Conservation (phyloP, 2,888 invertebrate species). For the Hololepta plana region DNA sequence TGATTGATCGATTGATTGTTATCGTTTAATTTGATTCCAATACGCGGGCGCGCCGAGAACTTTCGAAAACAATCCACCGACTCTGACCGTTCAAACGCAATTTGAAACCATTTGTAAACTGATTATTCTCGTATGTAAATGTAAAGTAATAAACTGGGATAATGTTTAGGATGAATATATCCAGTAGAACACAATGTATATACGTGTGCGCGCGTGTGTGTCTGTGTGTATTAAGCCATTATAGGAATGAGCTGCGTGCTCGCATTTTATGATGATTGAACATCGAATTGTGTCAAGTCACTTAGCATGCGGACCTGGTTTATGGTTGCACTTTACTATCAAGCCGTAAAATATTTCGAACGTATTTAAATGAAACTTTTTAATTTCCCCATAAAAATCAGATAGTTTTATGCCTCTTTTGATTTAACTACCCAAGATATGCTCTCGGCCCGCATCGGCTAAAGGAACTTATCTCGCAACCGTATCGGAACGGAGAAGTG, state of each 20-base stretch:
- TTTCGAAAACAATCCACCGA: too few species aligned
- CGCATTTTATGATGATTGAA: slow-evolving; percentile 26
- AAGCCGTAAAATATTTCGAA: slow-evolving; percentile 24
- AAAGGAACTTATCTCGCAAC: slow-evolving; percentile 13
- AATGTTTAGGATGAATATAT: too few species aligned
- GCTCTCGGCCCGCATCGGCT: slow-evolving; percentile 15
- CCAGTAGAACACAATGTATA: too few species aligned
- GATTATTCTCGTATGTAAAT: too few species aligned
- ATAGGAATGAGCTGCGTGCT: slow-evolving; percentile 19
- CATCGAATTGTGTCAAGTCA: slow-evolving; percentile 24
- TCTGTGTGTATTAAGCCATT: slow-evolving; percentile 20
- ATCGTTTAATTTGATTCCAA: too few species aligned
- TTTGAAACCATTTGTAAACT: too few species aligned
- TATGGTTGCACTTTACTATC: slow-evolving; percentile 24
- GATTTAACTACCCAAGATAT: slow-evolving; percentile 20
- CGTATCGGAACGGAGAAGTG: slow-evolving; percentile 16
- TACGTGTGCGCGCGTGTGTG: too few species aligned
- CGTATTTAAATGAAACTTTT: slow-evolving; percentile 27
- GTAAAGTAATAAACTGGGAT: too few species aligned
- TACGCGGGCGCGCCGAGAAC: too few species aligned
- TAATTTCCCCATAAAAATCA: slow-evolving; percentile 26
- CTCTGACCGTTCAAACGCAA: too few species aligned
- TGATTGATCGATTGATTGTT: too few species aligned
- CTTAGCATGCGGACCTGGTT: slow-evolving; percentile 23
- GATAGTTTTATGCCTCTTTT: slow-evolving; percentile 24